Conservation (phyloP, 2,888 invertebrate species). For the Tetropium fuscum region DNA sequence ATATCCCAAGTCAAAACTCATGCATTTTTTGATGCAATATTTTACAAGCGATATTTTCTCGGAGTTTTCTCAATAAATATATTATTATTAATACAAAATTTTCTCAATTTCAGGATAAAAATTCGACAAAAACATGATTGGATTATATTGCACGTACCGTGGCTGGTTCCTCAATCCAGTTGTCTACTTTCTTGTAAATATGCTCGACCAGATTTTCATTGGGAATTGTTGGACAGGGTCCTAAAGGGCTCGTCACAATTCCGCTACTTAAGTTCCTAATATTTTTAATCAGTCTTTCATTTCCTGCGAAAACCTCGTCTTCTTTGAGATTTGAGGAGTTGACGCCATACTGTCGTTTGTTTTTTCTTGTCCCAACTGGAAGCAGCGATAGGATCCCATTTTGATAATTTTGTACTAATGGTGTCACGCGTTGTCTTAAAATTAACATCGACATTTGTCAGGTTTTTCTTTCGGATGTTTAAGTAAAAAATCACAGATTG, state of each 20-base stretch:
- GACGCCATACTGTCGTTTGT: conserved; percentile 31
- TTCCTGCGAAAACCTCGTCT: conserved; percentile 24
- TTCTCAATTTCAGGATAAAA: too few relatives aligned
- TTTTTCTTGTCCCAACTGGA: conserved; percentile 27
- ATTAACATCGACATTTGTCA: conserved; percentile 37
- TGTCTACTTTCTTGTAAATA: conserved; percentile 70
- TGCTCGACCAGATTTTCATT: conserved; percentile 71
- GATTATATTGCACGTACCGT: too few relatives aligned
- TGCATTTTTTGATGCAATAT: too few relatives aligned
- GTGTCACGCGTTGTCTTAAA: conserved; percentile 33
- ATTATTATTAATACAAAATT: too few relatives aligned
- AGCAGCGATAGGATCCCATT: conserved; percentile 42
- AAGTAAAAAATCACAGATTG: too few relatives aligned
- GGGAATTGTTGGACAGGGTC: conserved; percentile 68
- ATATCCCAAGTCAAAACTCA: too few relatives aligned
- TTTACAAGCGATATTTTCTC: too few relatives aligned
- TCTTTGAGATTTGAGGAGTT: conserved; percentile 20
- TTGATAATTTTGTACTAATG: conserved; percentile 41
- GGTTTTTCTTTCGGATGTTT: too few relatives aligned
- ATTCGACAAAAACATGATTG: too few relatives aligned
- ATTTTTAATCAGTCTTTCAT: conserved; percentile 34
- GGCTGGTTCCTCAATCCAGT: conserved; percentile 72
- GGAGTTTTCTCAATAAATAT: too few relatives aligned
- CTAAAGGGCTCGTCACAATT: conserved; percentile 67
- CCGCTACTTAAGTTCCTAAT: conserved; percentile 43